Conservation (phyloP, 2,113 vertebrate genomes). For the Protobothrops mucrosquamatus region DNA sequence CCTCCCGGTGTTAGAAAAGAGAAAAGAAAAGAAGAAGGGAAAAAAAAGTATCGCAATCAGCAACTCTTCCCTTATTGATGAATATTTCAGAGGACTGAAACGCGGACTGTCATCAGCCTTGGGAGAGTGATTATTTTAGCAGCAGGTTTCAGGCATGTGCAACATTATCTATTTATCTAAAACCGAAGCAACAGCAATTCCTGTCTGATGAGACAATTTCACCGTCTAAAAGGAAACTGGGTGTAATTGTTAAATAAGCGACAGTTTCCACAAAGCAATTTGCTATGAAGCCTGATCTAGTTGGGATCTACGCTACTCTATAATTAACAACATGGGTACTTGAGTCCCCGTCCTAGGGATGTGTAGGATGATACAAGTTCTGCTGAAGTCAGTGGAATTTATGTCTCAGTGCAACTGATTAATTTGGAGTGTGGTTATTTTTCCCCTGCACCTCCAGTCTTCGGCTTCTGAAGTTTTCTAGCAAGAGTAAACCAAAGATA, state of each 20-base stretch:
- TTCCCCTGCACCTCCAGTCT: background rate
- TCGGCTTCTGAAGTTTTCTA: background rate
- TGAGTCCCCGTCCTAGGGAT: background rate
- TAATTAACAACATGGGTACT: background rate
- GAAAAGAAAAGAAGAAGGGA: no score
- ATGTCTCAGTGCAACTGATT: background rate
- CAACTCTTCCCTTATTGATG: slow-evolving; percentile 25
- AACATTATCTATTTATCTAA: slow-evolving; percentile 37
- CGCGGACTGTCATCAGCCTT: slow-evolving; percentile 10
- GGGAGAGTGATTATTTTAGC: slow-evolving; percentile 45
- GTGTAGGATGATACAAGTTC: background rate
- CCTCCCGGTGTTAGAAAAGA: background rate
- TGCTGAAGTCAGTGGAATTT: background rate
- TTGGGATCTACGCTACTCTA: background rate
- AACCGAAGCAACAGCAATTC: slow-evolving; percentile 50
- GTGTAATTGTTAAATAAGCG: background rate
- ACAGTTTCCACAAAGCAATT: background rate
- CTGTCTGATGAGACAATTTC: slow-evolving; percentile 46
- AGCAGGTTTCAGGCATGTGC: slow-evolving; percentile 53
- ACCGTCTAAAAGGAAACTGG: slow-evolving; percentile 15
- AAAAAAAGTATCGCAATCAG: slow-evolving; percentile 29
- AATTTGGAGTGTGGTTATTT: background rate
- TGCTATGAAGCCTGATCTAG: background rate
- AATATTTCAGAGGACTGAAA: slow-evolving; percentile 42
- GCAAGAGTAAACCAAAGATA: background rate